Percentiles rank a stretch among this genome's conserved stretches.
phyloP scores from a whole-genome alignment of 2,888 invertebrate genomes.

The Drosophila affinis region DNA sequence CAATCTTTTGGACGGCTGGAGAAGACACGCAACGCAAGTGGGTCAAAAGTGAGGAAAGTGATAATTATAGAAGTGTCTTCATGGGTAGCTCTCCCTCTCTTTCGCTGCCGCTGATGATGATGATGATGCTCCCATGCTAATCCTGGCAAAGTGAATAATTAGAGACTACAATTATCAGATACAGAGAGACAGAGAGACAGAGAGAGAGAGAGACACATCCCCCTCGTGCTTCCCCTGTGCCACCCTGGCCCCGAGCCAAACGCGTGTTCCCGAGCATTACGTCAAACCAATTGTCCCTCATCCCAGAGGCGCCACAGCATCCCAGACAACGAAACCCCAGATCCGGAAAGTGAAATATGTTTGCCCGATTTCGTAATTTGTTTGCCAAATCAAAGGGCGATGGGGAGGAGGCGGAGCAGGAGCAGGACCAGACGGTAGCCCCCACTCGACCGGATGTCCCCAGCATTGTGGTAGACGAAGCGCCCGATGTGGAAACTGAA shows the following conservation, averaged over 20 bases:
- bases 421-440: background rate
- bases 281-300: slow-evolving; percentile 54
- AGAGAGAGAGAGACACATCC: slow-evolving; percentile 14
- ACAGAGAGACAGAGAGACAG: background rate
- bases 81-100: background rate
- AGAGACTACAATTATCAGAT: slow-evolving; percentile 51
- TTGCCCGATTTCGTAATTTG: slow-evolving; percentile 81
- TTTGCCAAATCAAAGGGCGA: slow-evolving; percentile 77
- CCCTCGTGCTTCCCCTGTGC: slow-evolving; percentile 5
- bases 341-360: slow-evolving; percentile 69
- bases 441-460: slow-evolving; percentile 44
- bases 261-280: slow-evolving; percentile 64
- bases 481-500: slow-evolving; percentile 23
- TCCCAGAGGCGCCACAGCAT: background rate
- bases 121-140: slow-evolving; percentile 2
- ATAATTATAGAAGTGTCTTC: slow-evolving; percentile 52
- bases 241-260: slow-evolving; percentile 75
- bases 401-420: slow-evolving; percentile 12
- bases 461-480: slow-evolving; percentile 59
- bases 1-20: slow-evolving; percentile 49
- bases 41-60: slow-evolving; percentile 55
- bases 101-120: no score
- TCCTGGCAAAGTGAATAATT: slow-evolving; percentile 51
- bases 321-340: background rate
- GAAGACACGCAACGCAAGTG: slow-evolving; percentile 55